These are phyloP conservation scores for Xiphophorus hellerii DNA, from an alignment of 2,113 vertebrate genomes.

Conservation along the genomic window DNA sequence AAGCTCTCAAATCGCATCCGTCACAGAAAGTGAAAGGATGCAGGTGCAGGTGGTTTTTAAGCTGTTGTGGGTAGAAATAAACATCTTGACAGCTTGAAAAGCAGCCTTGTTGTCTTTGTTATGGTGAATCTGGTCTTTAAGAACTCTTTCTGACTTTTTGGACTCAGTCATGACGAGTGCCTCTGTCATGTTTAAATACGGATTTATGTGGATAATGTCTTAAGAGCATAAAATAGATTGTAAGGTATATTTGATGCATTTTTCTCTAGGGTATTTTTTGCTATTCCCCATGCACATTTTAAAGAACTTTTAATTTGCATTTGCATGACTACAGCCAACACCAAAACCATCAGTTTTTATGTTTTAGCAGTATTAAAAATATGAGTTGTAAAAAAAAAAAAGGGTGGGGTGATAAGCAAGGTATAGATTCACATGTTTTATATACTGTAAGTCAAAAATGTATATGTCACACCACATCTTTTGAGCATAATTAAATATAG, in stretches of 20 bases:
- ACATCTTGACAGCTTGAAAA: constrained; percentile 59
- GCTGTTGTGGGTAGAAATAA: constrained; percentile 58
- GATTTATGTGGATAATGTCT: constrained; percentile 9
- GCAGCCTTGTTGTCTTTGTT: constrained; percentile 47
- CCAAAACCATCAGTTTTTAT: neutral
- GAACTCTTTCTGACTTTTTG: constrained; percentile 27
- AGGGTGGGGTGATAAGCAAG: too few relatives aligned
- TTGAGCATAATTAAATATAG: too few relatives aligned
- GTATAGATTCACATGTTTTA: too few relatives aligned
- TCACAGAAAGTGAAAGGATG: constrained; percentile 61
- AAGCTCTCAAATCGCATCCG: constrained; percentile 48
- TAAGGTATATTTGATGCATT: neutral
- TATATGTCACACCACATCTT: too few relatives aligned
- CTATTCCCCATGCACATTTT: neutral
- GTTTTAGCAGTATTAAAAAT: too few relatives aligned
- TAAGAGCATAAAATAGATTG: neutral
- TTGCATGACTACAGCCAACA: neutral
- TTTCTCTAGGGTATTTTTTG: neutral
- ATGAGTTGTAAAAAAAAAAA: too few relatives aligned
- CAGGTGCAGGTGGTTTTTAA: constrained; percentile 67
- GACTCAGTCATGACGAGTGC: neutral
- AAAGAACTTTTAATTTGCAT: neutral
- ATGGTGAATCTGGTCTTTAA: constrained; percentile 44
- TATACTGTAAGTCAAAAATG: too few relatives aligned
- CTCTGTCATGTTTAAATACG: constrained; percentile 8